A percentile compares a stretch with the other conserved stretches of the same genome.
These are phyloP conservation scores for Heterodera schachtii DNA, from an alignment of 1,140 invertebrate species.

Conservation along the genomic window DNA sequence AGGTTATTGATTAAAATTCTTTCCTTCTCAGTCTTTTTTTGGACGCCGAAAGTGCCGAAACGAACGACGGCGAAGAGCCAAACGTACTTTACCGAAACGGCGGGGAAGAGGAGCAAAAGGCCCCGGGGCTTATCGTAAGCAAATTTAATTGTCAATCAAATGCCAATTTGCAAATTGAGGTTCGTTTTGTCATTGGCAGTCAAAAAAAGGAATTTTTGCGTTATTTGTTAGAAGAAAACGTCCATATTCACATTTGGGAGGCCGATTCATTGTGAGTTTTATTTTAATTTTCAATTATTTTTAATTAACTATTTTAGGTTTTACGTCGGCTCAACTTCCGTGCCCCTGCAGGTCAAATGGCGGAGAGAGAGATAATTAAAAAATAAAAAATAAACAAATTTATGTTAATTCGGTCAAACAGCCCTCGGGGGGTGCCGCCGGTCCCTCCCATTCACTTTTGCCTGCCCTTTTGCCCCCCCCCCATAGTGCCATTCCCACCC, in stretches of 20 bases:
- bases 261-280: conserved; percentile 49
- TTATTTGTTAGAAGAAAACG: conserved; percentile 33
- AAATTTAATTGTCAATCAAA: background rate
- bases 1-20: conserved; percentile 8
- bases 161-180: conserved; percentile 6
- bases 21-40: conserved; percentile 2
- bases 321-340: conserved; percentile 44
- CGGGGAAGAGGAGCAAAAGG: background rate
- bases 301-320: background rate
- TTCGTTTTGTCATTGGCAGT: conserved; percentile 29
- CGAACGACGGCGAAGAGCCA: background rate
- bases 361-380: too few species aligned
- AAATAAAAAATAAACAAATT: too few species aligned
- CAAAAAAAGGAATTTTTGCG: conserved; percentile 44
- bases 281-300: conserved; percentile 11
- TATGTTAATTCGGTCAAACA: too few species aligned
- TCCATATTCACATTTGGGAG: conserved; percentile 57
- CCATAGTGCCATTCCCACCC: too few species aligned
- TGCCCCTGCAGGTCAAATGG: conserved; percentile 50
- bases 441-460: too few species aligned
- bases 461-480: too few species aligned
- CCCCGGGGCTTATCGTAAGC: background rate
- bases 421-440: too few species aligned
- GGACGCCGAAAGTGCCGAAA: background rate
- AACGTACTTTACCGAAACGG: conserved; percentile 1